A percentile compares a stretch with the other conserved stretches of the same genome.
phyloP scores from a whole-genome alignment of 2,113 vertebrate species.

The Cololabis saira region DNA sequence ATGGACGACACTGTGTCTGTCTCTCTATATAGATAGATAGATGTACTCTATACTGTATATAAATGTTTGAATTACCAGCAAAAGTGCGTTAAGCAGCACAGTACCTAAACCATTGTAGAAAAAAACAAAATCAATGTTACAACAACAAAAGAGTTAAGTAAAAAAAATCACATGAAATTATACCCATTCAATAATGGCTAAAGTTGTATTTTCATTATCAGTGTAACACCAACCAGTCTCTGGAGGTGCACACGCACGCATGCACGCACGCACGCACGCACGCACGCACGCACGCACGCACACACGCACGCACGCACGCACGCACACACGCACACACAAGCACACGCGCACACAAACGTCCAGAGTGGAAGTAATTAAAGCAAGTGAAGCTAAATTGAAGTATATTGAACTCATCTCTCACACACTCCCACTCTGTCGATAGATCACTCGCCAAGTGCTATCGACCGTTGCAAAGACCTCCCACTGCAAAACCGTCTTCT shows the following conservation, averaged over 20 bases:
- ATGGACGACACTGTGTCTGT: no score
- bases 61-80: no score
- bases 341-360: constrained; percentile 34
- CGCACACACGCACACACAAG: constrained; percentile 12
- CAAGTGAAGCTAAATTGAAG: constrained; percentile 79
- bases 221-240: constrained; percentile 38
- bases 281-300: constrained; percentile 28
- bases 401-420: constrained; percentile 80
- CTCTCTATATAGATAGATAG: no score
- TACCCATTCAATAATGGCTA: constrained; percentile 44
- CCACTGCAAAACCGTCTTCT: constrained; percentile 50
- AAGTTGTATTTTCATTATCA: constrained; percentile 63
- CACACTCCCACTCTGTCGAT: constrained; percentile 65
- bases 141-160: no score
- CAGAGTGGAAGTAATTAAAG: constrained; percentile 76
- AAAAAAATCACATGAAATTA: neutral
- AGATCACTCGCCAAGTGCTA: constrained; percentile 72
- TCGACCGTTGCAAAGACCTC: constrained; percentile 61
- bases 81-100: no score
- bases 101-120: no score
- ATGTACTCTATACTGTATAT: no score
- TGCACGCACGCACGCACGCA: constrained; percentile 36
- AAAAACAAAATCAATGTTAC: no score
- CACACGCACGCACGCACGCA: constrained; percentile 38
- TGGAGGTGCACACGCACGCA: constrained; percentile 36